These are phyloP conservation scores for Hormiphora californensis DNA, from an alignment of 37 sponge, comb jelly and placozoan species.

Conservation along the genomic window DNA sequence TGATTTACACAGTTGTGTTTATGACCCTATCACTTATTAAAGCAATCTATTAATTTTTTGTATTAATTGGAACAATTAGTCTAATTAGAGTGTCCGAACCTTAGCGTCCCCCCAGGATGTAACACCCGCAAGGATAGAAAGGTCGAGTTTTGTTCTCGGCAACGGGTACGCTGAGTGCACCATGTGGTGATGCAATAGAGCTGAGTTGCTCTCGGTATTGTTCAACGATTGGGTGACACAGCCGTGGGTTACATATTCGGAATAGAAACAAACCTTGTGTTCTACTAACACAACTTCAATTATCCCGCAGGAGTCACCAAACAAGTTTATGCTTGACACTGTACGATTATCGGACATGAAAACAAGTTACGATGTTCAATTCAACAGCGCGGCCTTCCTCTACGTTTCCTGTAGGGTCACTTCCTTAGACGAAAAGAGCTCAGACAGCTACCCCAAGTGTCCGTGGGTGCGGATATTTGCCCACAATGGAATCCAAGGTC, in stretches of 20 bases:
- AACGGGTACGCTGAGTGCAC: slow-evolving; percentile 11
- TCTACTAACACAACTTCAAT: no score
- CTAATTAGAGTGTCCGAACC: not conserved
- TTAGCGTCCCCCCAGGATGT: not conserved
- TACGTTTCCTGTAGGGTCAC: slow-evolving; percentile 28
- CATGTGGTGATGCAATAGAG: not conserved
- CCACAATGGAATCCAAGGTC: slow-evolving; percentile 49
- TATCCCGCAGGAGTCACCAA: slow-evolving; percentile 7
- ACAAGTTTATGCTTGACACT: slow-evolving; percentile 16
- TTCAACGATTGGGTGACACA: not conserved
- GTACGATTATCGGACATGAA: slow-evolving; percentile 9
- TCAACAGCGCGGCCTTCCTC: not conserved
- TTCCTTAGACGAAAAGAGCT: slow-evolving; percentile 16
- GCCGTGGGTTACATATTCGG: no score
- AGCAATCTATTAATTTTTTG: no score
- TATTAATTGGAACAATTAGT: no score
- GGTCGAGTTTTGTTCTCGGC: not conserved
- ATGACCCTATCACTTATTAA: no score
- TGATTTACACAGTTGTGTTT: no score
- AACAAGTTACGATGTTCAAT: slow-evolving; percentile 15
- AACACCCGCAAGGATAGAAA: not conserved
- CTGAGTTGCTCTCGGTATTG: slow-evolving; percentile 34
- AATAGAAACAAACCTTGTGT: no score
- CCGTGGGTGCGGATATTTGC: slow-evolving; percentile 26
- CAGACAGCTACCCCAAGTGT: slow-evolving; percentile 30